phyloP scores from a whole-genome alignment of 2,888 invertebrate genomes.

The Neuroscelio doddi region DNA sequence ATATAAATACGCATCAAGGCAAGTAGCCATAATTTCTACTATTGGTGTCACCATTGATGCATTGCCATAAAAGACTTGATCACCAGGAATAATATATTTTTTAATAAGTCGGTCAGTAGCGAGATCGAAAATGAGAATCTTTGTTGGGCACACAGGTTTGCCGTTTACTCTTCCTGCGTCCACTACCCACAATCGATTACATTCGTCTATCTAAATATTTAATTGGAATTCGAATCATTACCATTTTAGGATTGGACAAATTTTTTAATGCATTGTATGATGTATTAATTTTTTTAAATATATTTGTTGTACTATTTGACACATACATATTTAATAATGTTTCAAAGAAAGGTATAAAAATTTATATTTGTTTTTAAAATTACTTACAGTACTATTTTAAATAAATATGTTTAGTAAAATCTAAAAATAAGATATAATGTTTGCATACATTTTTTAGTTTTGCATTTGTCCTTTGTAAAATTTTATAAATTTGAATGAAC shows the following conservation, averaged over 20 bases:
- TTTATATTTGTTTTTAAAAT: no score
- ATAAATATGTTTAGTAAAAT: no score
- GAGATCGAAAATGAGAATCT: conserved; percentile 70
- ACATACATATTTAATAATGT: neutral
- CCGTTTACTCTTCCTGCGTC: conserved; percentile 63
- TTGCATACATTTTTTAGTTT: no score
- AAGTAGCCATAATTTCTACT: conserved; percentile 65
- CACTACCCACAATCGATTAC: conserved; percentile 71
- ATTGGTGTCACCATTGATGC: conserved; percentile 67
- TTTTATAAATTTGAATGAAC: no score
- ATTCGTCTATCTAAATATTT: conserved; percentile 68
- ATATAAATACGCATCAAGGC: conserved; percentile 65
- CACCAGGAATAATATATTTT: conserved; percentile 63
- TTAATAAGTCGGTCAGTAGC: conserved; percentile 63
- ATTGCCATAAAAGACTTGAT: conserved; percentile 58
- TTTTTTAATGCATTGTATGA: no score
- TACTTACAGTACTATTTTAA: no score
- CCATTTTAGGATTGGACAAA: no score
- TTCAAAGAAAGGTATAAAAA: no score
- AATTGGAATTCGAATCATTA: neutral
- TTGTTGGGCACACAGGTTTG: conserved; percentile 64
- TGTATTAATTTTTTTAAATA: no score
- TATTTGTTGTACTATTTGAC: no score
- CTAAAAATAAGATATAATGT: no score
- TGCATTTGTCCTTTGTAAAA: no score